A percentile compares a stretch with the other conserved stretches of the same genome.
These are phyloP conservation scores for Gobio occitaniae DNA, from an alignment of 2,797 vertebrate genomes.

Conservation along the genomic window DNA sequence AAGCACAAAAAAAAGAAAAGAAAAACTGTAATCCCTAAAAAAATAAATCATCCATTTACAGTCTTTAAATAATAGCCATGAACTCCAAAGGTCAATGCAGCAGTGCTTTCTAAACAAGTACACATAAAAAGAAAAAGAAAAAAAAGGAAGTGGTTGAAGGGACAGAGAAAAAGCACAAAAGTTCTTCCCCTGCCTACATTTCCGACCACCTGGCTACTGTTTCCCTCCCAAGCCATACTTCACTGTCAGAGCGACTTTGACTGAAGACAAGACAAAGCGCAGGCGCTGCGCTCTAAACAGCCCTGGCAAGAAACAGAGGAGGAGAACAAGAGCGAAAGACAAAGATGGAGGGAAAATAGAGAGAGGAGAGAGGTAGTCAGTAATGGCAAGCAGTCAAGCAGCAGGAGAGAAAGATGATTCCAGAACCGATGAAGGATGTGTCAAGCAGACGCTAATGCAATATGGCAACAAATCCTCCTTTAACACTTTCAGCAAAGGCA, in stretches of 20 bases:
- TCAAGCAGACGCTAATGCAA: neutral
- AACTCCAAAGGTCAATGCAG: neutral
- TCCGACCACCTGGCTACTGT: constrained; percentile 46
- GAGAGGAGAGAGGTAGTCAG: constrained; percentile 35
- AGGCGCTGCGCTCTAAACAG: constrained; percentile 2
- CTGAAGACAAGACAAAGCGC: constrained; percentile 32
- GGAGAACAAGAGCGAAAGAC: constrained; percentile 6
- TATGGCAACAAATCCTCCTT: constrained; percentile 1
- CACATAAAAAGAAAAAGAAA: constrained; percentile 32
- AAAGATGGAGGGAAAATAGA: constrained; percentile 44
- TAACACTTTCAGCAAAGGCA: constrained; percentile 7
- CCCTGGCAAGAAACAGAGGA: constrained; percentile 1
- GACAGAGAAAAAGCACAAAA: constrained; percentile 23
- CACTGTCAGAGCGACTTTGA: constrained; percentile 29
- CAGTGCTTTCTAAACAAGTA: constrained; percentile 35
- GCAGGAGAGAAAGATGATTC: neutral
- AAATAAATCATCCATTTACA: constrained; percentile 18
- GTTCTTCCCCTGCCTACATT: constrained; percentile 33
- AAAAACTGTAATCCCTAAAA: constrained; percentile 8
- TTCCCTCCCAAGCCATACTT: constrained; percentile 36
- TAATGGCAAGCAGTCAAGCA: constrained; percentile 28
- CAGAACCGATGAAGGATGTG: neutral
- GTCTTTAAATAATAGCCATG: constrained; percentile 3
- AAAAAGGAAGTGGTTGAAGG: constrained; percentile 25
- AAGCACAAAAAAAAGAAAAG: constrained; percentile 18